Percentiles rank a stretch among this genome's conserved stretches.
These are phyloP conservation scores for Lysiphlebus fabarum DNA, from an alignment of 1,140 invertebrate genomes.

Conservation along the genomic window DNA sequence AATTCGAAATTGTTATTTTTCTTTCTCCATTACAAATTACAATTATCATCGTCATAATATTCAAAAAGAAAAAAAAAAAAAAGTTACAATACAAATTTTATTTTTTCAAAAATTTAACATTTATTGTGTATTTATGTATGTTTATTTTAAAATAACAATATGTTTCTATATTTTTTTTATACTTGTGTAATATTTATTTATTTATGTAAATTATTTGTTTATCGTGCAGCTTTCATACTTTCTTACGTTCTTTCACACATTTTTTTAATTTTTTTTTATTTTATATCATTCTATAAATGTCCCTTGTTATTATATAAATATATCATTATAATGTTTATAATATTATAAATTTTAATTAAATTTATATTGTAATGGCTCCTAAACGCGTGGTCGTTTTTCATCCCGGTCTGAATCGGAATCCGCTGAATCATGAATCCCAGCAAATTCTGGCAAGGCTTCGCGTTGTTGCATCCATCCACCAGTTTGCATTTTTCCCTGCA, in stretches of 20 bases:
- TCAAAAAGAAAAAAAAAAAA: too few species aligned
- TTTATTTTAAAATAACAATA: too few species aligned
- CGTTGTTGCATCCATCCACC: conserved; percentile 52
- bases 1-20: too few species aligned
- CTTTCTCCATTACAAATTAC: too few species aligned
- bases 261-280: neutral
- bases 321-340: too few species aligned
- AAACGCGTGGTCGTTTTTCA: conserved; percentile 52
- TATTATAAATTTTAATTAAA: too few species aligned
- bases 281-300: neutral
- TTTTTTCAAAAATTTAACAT: neutral
- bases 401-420: conserved; percentile 56
- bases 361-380: conserved; percentile 28
- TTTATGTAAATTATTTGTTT: conserved; percentile 10
- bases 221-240: conserved; percentile 18
- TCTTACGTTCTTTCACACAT: conserved; percentile 15
- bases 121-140: neutral
- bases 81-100: too few species aligned
- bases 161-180: too few species aligned
- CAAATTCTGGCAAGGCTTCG: conserved; percentile 50
- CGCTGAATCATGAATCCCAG: conserved; percentile 51
- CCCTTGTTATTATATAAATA: neutral
- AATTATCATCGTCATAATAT: too few species aligned
- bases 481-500: conserved; percentile 52
- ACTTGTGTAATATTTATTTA: neutral